Conservation (phyloP, 2,888 invertebrate species). For the Syrphus vitripennis region DNA sequence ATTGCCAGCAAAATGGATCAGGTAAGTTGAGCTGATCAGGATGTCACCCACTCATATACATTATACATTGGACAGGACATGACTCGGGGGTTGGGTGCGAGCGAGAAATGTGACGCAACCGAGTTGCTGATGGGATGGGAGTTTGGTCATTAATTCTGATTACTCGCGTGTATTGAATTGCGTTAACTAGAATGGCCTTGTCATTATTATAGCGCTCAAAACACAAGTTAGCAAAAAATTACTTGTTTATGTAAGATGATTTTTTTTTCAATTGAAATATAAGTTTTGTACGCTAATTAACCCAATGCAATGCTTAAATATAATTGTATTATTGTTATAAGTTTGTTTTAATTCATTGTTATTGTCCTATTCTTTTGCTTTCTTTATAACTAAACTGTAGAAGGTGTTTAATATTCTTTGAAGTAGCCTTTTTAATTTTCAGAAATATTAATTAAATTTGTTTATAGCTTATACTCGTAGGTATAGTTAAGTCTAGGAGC, state of each 20-base stretch:
- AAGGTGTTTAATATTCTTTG: neutral
- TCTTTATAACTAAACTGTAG: neutral
- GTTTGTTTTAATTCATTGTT: neutral
- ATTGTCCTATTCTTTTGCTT: neutral
- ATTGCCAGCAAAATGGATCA: conserved; percentile 65
- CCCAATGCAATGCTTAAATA: neutral
- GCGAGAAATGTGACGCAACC: conserved; percentile 17
- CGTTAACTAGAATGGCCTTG: conserved; percentile 40
- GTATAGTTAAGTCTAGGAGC: too few relatives aligned
- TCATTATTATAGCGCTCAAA: conserved; percentile 35
- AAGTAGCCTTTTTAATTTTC: neutral
- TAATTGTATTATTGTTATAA: neutral
- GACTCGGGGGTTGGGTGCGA: neutral
- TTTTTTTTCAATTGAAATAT: conserved; percentile 41
- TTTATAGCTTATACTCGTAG: too few relatives aligned
- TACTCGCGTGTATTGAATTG: conserved; percentile 68
- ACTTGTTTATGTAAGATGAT: neutral
- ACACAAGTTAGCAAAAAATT: neutral
- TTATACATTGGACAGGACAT: neutral
- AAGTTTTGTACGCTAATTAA: conserved; percentile 31
- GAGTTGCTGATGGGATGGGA: conserved; percentile 8
- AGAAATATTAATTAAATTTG: neutral
- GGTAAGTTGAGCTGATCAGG: conserved; percentile 69
- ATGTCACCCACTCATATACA: conserved; percentile 31
- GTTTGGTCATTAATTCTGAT: conserved; percentile 66